A percentile compares a stretch with the other conserved stretches of the same genome.
Conservation (phyloP, 2,113 vertebrate genomes). For the Percopsis transmontana region DNA sequence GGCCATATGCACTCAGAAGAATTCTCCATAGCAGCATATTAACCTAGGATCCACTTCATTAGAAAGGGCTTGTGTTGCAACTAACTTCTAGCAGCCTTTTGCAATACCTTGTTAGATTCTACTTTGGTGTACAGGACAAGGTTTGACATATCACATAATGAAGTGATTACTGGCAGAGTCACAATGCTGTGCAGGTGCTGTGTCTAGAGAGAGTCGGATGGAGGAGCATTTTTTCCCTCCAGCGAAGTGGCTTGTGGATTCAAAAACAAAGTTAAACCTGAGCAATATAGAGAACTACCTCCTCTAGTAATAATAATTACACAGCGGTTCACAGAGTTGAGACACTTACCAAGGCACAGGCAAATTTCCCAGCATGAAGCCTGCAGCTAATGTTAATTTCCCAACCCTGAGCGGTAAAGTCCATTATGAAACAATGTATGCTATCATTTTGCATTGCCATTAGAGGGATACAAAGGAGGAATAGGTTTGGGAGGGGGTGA, state of each 20-base stretch:
- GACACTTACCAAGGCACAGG: slow-evolving; percentile 34
- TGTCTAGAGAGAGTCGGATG: too few relatives aligned
- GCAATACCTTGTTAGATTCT: too few relatives aligned
- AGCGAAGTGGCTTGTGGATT: neutral
- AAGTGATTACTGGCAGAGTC: too few relatives aligned
- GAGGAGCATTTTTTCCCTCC: neutral
- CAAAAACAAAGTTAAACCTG: neutral
- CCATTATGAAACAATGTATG: slow-evolving; percentile 25
- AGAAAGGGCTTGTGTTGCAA: too few relatives aligned
- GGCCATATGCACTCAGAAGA: slow-evolving; percentile 2
- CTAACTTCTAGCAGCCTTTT: too few relatives aligned
- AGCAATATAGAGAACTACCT: too few relatives aligned
- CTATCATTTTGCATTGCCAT: neutral
- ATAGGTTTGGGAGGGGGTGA: neutral
- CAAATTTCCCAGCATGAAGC: slow-evolving; percentile 23
- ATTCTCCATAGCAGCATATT: too few relatives aligned
- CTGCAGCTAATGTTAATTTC: slow-evolving; percentile 33
- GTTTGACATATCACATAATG: too few relatives aligned
- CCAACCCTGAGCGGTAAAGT: slow-evolving; percentile 32
- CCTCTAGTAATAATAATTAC: slow-evolving; percentile 19
- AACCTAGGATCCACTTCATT: too few relatives aligned
- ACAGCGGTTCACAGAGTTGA: slow-evolving; percentile 27
- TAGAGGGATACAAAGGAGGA: neutral
- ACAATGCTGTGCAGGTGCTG: too few relatives aligned
- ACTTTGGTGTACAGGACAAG: too few relatives aligned